Base-by-base conservation (phyloP, 2,113 vertebrate genomes). In the Ochotona princeps region DNA sequence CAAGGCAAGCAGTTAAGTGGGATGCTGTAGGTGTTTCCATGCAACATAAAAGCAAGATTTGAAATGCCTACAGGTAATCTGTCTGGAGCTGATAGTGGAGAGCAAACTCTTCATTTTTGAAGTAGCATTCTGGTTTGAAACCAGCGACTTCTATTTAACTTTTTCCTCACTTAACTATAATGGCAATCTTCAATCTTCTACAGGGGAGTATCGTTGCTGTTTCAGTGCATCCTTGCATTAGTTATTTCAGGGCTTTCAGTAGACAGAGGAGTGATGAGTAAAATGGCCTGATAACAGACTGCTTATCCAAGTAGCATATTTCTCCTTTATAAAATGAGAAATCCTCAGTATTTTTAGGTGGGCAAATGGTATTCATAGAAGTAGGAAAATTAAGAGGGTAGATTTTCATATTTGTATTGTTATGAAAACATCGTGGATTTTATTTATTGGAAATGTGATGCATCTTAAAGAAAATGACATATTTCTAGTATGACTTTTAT, bases 21-120 rank as follows among this genome's bases (percentile, higher is more conserved):
- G 44, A 66, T 92, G 89, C 75, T 87, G 7, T 83, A 54, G 88
- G 66, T 92, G 26, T 96, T 92, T 96, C 84, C 32, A 44, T 89
- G 93, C 92, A 91, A 92, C 84, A 70, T 79, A 63, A 96, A 92
- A 95, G 81, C n/a, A 63, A 73, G 67, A 78, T 86, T 89, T 87
- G 73, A 91, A 95, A 94, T 91, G 93, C 93, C 89, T 91, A 15
- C 25, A 87, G 91, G 89, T 95, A 74, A 89, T 79, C 91, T 89
- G 86, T 89, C 28, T 81, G 38, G 49, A 54, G 28, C 89, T 91
- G 87, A 91, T 87, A 84, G 76, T 57, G 44, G 49, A 91, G 69
- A 47, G 57, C 81, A 82, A 90, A 95, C 57, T 26, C 70, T 30
- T 83, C n/a, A 87, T 66, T 89, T 95, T 60, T 81, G 73, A 87